phyloP scores from a whole-genome alignment of 2,113 vertebrate genomes.

The Pituophis catenifer region DNA sequence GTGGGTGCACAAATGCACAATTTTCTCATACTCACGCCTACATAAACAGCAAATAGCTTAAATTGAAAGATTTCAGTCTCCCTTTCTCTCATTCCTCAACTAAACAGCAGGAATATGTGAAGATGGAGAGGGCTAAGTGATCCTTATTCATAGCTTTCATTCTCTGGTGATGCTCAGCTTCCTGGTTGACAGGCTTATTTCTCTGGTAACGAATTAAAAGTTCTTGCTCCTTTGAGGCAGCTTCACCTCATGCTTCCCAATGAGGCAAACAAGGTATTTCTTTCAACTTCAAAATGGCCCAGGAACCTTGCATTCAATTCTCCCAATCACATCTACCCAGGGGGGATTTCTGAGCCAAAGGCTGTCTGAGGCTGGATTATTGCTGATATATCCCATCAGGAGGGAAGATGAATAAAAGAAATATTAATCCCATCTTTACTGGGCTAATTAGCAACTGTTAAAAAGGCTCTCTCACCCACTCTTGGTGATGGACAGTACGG shows the following conservation, averaged over 20 bases:
- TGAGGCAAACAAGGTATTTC: background rate
- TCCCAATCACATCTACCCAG: background rate
- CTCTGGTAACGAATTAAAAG: background rate
- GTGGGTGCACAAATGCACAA: background rate
- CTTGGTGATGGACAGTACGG: background rate
- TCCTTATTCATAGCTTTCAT: background rate
- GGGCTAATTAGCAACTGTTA: background rate
- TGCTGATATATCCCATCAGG: background rate
- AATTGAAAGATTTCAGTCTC: background rate
- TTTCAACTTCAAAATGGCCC: background rate
- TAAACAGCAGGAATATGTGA: background rate
- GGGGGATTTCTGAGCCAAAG: background rate
- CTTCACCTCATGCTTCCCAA: background rate
- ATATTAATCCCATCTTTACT: background rate
- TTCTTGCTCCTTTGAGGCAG: background rate
- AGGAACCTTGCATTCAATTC: background rate
- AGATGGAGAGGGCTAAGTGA: background rate
- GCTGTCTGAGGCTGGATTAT: background rate
- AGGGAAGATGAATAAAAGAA: background rate
- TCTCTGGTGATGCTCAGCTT: background rate
- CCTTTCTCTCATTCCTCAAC: background rate
- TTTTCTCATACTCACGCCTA: background rate
- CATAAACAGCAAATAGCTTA: background rate
- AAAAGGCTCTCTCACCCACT: background rate
- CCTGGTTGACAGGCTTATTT: background rate